Evolutionary conservation across 2,888 invertebrate genomes (phyloP).

Genomic region (Eupelmus urozonus): DNA sequence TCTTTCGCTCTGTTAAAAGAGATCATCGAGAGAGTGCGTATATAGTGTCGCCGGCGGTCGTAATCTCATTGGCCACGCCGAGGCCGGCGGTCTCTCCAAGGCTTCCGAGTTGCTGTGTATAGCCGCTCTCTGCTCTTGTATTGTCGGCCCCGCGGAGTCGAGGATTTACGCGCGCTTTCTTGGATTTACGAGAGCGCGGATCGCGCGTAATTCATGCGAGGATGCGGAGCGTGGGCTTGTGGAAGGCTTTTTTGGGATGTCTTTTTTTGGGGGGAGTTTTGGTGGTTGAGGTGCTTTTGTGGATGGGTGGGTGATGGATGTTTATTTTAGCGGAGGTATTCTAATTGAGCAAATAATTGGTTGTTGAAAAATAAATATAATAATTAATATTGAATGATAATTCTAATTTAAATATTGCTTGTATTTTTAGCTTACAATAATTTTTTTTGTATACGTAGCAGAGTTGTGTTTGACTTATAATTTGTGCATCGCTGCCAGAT

Average conservation of each 20-base stretch:
- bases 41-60: constrained; percentile 13
- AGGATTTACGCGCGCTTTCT: constrained; percentile 71
- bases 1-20: background rate
- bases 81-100: constrained; percentile 65
- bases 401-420: too few species aligned
- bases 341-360: too few species aligned
- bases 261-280: background rate
- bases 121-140: constrained; percentile 35
- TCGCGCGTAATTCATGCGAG: constrained; percentile 22
- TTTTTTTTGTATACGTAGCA: too few species aligned
- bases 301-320: too few species aligned
- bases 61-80: constrained; percentile 72
- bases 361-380: too few species aligned
- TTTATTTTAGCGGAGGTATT: too few species aligned
- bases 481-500: too few species aligned
- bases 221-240: background rate
- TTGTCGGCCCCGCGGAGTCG: constrained; percentile 61
- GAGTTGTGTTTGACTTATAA: too few species aligned
- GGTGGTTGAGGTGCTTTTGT: constrained; percentile 1
- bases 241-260: background rate
- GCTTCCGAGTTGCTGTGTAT: constrained; percentile 65
- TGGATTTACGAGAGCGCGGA: constrained; percentile 67
- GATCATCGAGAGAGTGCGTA: too few species aligned
- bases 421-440: too few species aligned
- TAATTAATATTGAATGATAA: too few species aligned